phyloP scores from a whole-genome alignment of 2,797 vertebrate species.

The Neomorphus geoffroyi region DNA sequence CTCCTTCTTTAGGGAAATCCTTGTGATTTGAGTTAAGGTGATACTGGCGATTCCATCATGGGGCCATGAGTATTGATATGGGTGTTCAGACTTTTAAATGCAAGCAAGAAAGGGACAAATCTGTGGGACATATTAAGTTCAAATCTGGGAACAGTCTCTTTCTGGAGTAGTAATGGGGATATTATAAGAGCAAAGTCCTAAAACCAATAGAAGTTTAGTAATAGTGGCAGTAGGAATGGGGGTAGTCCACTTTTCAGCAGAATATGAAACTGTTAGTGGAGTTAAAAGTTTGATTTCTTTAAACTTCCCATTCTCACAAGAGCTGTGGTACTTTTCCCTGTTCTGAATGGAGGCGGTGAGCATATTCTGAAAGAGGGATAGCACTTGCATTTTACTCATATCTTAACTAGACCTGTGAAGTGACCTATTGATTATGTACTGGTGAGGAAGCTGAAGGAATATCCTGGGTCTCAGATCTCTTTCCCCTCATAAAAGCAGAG shows the following conservation, averaged over 20 bases:
- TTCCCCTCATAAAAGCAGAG: neutral
- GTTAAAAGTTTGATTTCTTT: neutral
- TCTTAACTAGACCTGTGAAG: neutral
- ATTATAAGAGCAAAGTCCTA: neutral
- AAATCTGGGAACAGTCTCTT: neutral
- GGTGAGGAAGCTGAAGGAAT: neutral
- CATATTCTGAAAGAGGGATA: neutral
- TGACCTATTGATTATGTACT: neutral
- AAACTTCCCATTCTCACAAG: neutral
- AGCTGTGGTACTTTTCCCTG: neutral
- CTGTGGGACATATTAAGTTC: neutral
- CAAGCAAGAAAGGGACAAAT: neutral
- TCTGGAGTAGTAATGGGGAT: neutral
- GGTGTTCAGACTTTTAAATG: neutral
- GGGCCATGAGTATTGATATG: too few species aligned
- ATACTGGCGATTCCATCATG: neutral
- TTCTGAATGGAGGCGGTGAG: neutral
- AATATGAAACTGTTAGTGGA: rapidly evolving
- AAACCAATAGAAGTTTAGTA: neutral
- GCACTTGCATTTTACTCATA: neutral
- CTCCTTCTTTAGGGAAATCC: neutral
- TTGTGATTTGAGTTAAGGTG: neutral
- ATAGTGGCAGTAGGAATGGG: neutral
- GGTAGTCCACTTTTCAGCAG: neutral
- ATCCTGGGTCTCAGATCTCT: rapidly evolving